Evolutionary conservation across 1,140 invertebrate species (phyloP), one percentile per base, ranked within the genome.

Genomic region (Potamilus streckersoni): DNA sequence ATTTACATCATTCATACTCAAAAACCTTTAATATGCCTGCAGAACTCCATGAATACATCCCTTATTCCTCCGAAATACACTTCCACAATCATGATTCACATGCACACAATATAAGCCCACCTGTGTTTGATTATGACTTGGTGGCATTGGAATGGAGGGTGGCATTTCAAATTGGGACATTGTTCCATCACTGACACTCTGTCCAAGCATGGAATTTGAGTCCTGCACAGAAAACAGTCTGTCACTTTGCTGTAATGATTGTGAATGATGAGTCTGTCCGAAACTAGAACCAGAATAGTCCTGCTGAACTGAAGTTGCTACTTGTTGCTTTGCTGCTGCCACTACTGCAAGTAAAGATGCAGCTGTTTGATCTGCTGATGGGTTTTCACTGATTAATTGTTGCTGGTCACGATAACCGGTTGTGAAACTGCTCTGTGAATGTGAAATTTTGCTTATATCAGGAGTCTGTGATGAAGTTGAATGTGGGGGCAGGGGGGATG

Each of bases 131-230:
- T 79, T 79, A 70, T 79, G 79, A 14, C 76, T 64, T 17, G 82
- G 85, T n/a, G 85, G 86, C 83, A 88, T 82, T 12, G 82, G 85
- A 73, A 86, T 84, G 56, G 82, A 80, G 58, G 84, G 82, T 20
- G 85, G 86, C 68, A 88, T 80, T 69, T 88, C 86, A 82, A 80
- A 86, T 71, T 82, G 80, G 14, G 81, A n/a, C 5, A 79, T 75
- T 15, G 81, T 77, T n/a, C 81, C 68, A 63, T 79, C 80, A 64
- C 64, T 82, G n/a, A 78, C 77, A 64, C 69, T 69, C 76, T 79
- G 73, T 69, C 79, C 79, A 19, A 81, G 69, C 60, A 80, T 66
- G 71, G 49, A 66, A 58, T 78, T 71, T 63, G 71, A 60, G 27
- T 67, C 20, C 13, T 70, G 61, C 16, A 71, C 69, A n/a, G 69